A percentile compares a stretch with the other conserved stretches of the same genome.
Conservation (phyloP, 2,888 invertebrate genomes). For the Busseola fusca region DNA sequence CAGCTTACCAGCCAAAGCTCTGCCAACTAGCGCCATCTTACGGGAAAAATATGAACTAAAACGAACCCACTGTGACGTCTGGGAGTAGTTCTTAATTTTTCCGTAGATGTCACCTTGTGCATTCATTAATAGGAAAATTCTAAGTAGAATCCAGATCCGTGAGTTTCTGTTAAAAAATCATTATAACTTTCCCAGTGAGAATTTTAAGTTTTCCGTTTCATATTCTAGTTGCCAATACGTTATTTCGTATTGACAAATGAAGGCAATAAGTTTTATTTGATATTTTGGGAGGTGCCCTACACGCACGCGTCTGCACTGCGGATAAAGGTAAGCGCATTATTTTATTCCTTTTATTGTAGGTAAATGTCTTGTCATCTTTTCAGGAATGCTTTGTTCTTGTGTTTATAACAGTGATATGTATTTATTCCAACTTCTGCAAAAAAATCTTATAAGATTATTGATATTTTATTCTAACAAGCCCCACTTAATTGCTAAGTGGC, state of each 20-base stretch:
- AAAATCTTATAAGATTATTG: conserved; percentile 27
- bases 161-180: conserved; percentile 37
- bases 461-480: conserved; percentile 31
- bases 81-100: conserved; percentile 46
- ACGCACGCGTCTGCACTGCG: conserved; percentile 52
- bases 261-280: conserved; percentile 15
- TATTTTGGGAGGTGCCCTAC: conserved; percentile 36
- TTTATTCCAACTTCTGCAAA: neutral
- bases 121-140: conserved; percentile 52
- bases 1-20: conserved; percentile 13
- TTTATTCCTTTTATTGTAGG: conserved; percentile 12
- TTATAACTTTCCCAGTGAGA: conserved; percentile 25
- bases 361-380: neutral
- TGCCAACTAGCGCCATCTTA: conserved; percentile 52
- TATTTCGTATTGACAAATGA: conserved; percentile 23
- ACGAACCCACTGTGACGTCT: neutral
- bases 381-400: neutral
- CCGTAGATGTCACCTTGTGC: conserved; percentile 55
- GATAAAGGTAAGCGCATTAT: conserved; percentile 53
- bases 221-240: conserved; percentile 23
- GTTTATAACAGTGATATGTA: neutral
- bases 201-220: conserved; percentile 24
- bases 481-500: conserved; percentile 26
- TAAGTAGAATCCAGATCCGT: conserved; percentile 37
- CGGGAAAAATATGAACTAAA: conserved; percentile 25